Percentiles rank a stretch among this genome's conserved stretches.
phyloP scores from a whole-genome alignment of 2,888 invertebrate genomes.

The Antitype chi region DNA sequence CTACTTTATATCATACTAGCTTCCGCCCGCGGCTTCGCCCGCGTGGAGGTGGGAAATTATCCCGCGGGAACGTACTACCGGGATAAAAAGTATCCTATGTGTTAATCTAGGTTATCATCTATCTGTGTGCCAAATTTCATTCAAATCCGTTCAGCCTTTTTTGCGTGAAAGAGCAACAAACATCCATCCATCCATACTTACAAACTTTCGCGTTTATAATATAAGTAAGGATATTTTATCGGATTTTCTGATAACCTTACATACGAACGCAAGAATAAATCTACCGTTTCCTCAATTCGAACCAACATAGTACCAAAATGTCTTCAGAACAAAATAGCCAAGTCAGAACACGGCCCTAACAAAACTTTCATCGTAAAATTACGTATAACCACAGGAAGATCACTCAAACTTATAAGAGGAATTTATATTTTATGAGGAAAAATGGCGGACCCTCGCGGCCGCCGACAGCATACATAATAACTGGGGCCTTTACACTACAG shows the following conservation, averaged over 20 bases:
- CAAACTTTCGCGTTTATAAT: too few species aligned
- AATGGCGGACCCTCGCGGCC: conserved; percentile 75
- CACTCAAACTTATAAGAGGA: conserved; percentile 85
- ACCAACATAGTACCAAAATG: background rate
- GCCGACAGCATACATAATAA: conserved; percentile 77
- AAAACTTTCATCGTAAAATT: conserved; percentile 87
- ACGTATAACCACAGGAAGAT: conserved; percentile 86
- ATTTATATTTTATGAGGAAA: conserved; percentile 88
- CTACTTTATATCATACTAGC: background rate
- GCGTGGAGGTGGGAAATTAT: too few species aligned
- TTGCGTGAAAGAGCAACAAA: too few species aligned
- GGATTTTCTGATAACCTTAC: background rate
- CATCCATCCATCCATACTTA: too few species aligned
- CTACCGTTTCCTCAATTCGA: background rate
- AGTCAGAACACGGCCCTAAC: conserved; percentile 72
- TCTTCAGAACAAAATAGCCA: conserved; percentile 59
- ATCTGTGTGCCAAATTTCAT: too few species aligned
- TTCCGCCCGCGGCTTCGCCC: too few species aligned
- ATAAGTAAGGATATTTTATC: too few species aligned
- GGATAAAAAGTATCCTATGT: too few species aligned
- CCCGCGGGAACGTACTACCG: too few species aligned
- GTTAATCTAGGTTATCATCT: too few species aligned
- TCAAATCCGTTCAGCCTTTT: too few species aligned
- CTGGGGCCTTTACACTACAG: conserved; percentile 55
- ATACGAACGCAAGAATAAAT: background rate